Evolutionary conservation across 2,888 invertebrate genomes (phyloP), one percentile per base, ranked within the genome.

Genomic region (Dyspetes luteomarginatus): DNA sequence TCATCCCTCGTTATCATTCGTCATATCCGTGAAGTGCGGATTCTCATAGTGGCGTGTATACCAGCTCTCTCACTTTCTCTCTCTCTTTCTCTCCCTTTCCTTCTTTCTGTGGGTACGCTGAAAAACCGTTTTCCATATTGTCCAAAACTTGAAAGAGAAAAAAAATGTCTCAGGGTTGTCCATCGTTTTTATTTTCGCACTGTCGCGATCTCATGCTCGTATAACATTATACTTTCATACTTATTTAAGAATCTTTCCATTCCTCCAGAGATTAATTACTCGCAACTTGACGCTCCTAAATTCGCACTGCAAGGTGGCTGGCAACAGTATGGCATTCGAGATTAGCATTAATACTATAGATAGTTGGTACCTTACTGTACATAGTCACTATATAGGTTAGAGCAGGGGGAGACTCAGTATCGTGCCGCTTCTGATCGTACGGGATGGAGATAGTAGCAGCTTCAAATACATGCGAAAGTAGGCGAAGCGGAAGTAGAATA

Each of bases 391-490:
- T n/a, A n/a, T n/a, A n/a, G n/a, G n/a, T n/a, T n/a, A 12, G 9
- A 3, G 65, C 24, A 71, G 9, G 22, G 15, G 55, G 24, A 24
- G 43, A 45, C 15, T 50, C n/a, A 15, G 52, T 65, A 19, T 45
- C 48, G 50, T 28, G 28, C 17, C 15, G 45, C 36, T 45, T 48
- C 28, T n/a, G 36, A 45, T 52, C 71, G 72, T 67, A 62, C 41
- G 60, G 19, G 3, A 48, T 67, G 62, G 60, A 62, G 56, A 58
- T 67, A 83, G 78, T 81, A 82, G 79, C 86, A 86, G 82, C 83
- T 86, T 86, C 88, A 88, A 65, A 89, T 89, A 85, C 86, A 89
- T 89, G 89, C 89, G 87, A 89, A 88, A 87, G 88, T 87, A 85
- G 85, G 81, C 85, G 83, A 82, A 85, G 86, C 86, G 87, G 85